Evolutionary conservation across 1,140 invertebrate genomes (phyloP), one percentile per base, ranked within the genome.

Genomic region (Drosophila azteca): DNA sequence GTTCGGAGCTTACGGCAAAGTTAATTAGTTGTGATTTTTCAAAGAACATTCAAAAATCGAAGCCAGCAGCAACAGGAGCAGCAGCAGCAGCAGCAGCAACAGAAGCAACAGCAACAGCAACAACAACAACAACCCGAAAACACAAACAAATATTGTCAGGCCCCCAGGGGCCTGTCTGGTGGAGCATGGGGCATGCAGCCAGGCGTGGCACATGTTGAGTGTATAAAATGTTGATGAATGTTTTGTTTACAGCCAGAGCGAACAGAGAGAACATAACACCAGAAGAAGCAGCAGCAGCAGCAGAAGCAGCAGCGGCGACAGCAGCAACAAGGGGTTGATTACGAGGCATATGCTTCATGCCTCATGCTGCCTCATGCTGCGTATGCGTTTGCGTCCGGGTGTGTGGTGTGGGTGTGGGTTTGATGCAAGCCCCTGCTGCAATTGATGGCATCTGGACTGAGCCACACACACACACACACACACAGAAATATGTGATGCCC

Each of bases 1-100:
- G 46, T 65, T 43, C 41, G 43, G 43, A 69, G 74, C 78, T 73
- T 49, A 49, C 46, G 71, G 64, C 79, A 77, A 88, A 83, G 83
- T 88, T 88, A 89, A 88, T 88, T 88, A 88, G 84, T 88, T 88
- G 83, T 88, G 83, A 88, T 88, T 88, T 88, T 88, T 88, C 83
- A 88, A 89, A 88, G 83, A 83, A 88, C 84, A 88, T 82, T 88
- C 62, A 76, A 75, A 39, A 88, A 89, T 79, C 64, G 75, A 88
- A 76, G 62, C 55, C 75, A 69, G 72, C 48, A 73, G 53, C 75
- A 69, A 63, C 53, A 67, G 3, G 66, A 69, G 66, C 46, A 72
- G 49, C 70, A 69, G 71, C 52, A 72, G 49, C 29, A 66, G 57
- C 0, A 20, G 17, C 75, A 69, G 67, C 48, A 73, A 49, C 75